Percentiles rank a stretch among this genome's conserved stretches.
These are phyloP conservation scores for Oreohelix idahoensis DNA, from an alignment of 1,140 invertebrate species.

Conservation along the genomic window DNA sequence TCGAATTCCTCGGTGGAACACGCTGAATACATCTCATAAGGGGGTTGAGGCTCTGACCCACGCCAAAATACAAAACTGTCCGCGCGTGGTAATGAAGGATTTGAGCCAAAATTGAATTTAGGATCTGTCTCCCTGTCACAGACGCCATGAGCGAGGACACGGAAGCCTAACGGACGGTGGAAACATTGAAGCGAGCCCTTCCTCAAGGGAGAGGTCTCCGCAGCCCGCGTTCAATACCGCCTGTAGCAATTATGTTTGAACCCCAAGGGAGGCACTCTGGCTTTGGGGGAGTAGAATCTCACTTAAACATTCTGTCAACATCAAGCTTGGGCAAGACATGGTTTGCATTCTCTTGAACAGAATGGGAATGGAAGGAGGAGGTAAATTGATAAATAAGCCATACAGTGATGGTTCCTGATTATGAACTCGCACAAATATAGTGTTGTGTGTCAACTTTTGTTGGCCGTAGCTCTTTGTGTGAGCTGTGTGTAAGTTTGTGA, in stretches of 20 bases:
- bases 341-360: not conserved
- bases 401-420: not conserved
- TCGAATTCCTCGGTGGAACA: not conserved
- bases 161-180: not conserved
- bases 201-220: not conserved
- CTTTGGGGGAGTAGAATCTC: not conserved
- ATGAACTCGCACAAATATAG: not conserved
- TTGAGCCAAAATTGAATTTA: slow-evolving; percentile 28
- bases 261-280: not conserved
- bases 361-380: not conserved
- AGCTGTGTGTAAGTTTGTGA: too few relatives aligned
- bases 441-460: too few relatives aligned
- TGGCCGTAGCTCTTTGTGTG: too few relatives aligned
- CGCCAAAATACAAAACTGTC: slow-evolving; percentile 3
- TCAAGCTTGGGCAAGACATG: not conserved
- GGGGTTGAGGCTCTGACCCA: not conserved
- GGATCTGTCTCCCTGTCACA: slow-evolving; percentile 20
- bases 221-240: slow-evolving; percentile 6
- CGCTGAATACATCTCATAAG: not conserved
- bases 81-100: slow-evolving; percentile 24
- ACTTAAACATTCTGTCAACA: slow-evolving; percentile 16
- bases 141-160: not conserved
- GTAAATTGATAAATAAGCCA: not conserved
- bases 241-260: slow-evolving; percentile 27
- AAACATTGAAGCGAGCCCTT: not conserved